phyloP scores from a whole-genome alignment of 2,888 invertebrate genomes.

The Eristalinus aeneus region DNA sequence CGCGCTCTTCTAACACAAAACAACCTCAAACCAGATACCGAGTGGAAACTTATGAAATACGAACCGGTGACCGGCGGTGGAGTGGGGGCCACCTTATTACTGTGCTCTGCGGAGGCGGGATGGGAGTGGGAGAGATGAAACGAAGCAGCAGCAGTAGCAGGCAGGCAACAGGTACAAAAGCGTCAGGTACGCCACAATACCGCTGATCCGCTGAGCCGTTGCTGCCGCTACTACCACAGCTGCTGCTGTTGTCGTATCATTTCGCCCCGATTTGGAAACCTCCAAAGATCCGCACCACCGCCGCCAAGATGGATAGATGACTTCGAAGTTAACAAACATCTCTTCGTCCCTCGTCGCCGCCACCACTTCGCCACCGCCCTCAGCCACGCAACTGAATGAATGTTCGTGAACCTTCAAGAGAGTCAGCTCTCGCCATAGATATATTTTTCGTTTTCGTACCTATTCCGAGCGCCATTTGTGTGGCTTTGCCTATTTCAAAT shows the following conservation, averaged over 20 bases:
- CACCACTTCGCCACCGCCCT: background rate
- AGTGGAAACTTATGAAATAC: constrained; percentile 58
- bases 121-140: background rate
- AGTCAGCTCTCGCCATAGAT: constrained; percentile 28
- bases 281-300: constrained; percentile 55
- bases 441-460: constrained; percentile 38
- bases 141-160: background rate
- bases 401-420: constrained; percentile 56
- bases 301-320: constrained; percentile 42
- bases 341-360: background rate
- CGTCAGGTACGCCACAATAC: constrained; percentile 58
- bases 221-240: constrained; percentile 17
- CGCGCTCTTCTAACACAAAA: background rate
- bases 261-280: constrained; percentile 65
- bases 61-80: background rate
- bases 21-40: constrained; percentile 30
- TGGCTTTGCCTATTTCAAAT: constrained; percentile 61
- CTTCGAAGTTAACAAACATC: constrained; percentile 47
- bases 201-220: constrained; percentile 22
- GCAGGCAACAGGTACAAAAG: constrained; percentile 61
- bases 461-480: constrained; percentile 58
- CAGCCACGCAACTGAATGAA: constrained; percentile 15
- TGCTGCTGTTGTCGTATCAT: constrained; percentile 29
- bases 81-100: background rate
- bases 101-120: background rate